phyloP scores from a whole-genome alignment of 2,888 invertebrate species.

The Plebejus anna region DNA sequence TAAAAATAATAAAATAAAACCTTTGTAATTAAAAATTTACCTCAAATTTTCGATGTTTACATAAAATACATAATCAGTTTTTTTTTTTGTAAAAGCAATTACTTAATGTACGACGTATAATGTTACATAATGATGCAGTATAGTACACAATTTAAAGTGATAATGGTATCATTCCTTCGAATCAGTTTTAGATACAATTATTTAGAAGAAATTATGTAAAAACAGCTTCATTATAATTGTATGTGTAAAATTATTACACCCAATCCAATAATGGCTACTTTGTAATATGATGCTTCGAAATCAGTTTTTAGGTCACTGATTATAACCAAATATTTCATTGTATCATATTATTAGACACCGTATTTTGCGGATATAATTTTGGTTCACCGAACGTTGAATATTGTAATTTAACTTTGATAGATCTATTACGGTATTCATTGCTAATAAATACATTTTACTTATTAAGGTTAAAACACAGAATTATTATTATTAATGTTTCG shows the following conservation, averaged over 20 bases:
- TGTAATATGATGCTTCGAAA: conserved; percentile 2
- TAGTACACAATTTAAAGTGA: not conserved
- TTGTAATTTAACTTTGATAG: conserved; percentile 2
- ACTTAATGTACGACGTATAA: too few species aligned
- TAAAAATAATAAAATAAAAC: too few species aligned
- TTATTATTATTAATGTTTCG: too few species aligned
- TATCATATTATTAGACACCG: conserved; percentile 12
- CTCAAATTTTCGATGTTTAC: not conserved
- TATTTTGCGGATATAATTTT: conserved; percentile 2
- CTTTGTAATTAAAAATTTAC: too few species aligned
- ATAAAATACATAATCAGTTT: too few species aligned
- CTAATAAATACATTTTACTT: not conserved
- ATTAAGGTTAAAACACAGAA: not conserved
- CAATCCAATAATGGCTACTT: not conserved
- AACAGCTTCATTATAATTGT: not conserved
- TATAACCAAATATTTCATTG: conserved; percentile 16
- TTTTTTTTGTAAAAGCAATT: too few species aligned
- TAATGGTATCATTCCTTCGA: not conserved
- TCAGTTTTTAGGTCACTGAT: conserved; percentile 10
- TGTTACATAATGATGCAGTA: not conserved
- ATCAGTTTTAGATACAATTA: not conserved
- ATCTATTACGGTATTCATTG: not conserved
- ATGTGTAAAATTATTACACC: not conserved
- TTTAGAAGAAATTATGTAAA: not conserved
- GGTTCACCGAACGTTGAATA: not conserved